Percentiles rank a stretch among this genome's conserved stretches.
Conservation (phyloP, 1,140 invertebrate species). For the Lepidurus couesii region DNA sequence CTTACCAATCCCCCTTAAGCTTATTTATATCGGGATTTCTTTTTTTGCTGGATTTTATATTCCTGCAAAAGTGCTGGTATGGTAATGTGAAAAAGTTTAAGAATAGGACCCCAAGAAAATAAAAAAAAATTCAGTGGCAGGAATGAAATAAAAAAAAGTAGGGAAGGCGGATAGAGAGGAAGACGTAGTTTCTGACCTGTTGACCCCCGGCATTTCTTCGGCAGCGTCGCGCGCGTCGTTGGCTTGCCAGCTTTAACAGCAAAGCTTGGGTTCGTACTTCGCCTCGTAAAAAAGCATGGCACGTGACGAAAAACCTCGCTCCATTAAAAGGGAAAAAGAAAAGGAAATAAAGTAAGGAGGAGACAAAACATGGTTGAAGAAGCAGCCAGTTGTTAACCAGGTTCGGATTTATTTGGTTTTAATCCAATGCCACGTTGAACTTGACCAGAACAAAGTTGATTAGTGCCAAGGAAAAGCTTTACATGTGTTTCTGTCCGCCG, state of each 20-base stretch:
- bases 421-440: neutral
- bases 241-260: constrained; percentile 11
- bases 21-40: neutral
- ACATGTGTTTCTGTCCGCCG: neutral
- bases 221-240: constrained; percentile 7
- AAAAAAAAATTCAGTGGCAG: neutral
- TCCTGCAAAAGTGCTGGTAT: neutral
- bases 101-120: neutral
- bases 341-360: neutral
- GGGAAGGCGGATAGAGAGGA: neutral
- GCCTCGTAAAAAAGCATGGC: constrained; percentile 5
- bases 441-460: neutral
- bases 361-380: neutral
- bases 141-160: neutral
- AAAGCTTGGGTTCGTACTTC: neutral
- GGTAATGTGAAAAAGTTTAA: constrained; percentile 5
- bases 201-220: constrained; percentile 6
- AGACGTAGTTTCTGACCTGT: constrained; percentile 12
- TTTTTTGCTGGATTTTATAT: neutral
- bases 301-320: constrained; percentile 18
- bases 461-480: neutral
- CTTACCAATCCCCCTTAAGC: neutral
- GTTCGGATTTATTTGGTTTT: neutral
- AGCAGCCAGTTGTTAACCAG: neutral
- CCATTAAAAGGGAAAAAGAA: neutral